phyloP scores from a whole-genome alignment of 1,140 invertebrate species.

The Eupeodes corollae region DNA sequence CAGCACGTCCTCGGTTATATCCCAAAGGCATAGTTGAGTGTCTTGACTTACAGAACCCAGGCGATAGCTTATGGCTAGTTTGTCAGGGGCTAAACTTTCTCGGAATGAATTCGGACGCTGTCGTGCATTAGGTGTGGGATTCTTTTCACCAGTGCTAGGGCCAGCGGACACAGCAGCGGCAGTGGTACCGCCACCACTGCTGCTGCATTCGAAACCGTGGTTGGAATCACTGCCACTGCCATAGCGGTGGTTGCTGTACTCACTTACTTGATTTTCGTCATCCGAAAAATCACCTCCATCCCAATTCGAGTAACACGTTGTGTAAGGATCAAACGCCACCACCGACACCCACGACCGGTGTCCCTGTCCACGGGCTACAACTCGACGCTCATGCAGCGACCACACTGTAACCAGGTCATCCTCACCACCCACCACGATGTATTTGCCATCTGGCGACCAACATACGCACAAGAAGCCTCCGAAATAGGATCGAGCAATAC shows the following conservation, averaged over 20 bases:
- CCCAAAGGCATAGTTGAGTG: conserved; percentile 96
- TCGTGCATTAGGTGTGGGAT: conserved; percentile 28
- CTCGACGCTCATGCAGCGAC: conserved; percentile 83
- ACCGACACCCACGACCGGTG: conserved; percentile 94
- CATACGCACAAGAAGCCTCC: conserved; percentile 91
- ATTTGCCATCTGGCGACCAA: conserved; percentile 94
- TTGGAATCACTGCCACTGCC: conserved; percentile 14
- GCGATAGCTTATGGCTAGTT: conserved; percentile 60
- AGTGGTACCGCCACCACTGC: conserved; percentile 34
- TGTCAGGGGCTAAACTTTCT: conserved; percentile 36
- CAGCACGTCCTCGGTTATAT: conserved; percentile 91
- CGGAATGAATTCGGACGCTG: conserved; percentile 44
- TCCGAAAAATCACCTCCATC: conserved; percentile 47
- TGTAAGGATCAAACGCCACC: conserved; percentile 92
- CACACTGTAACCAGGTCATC: conserved; percentile 98
- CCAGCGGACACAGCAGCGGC: too few species aligned
- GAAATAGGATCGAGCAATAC: conserved; percentile 88
- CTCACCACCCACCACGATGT: conserved; percentile 94
- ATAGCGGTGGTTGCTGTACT: conserved; percentile 21
- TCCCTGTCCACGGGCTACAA: conserved; percentile 90
- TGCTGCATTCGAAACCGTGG: conserved; percentile 24
- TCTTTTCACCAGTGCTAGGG: conserved; percentile 36
- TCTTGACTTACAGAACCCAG: conserved; percentile 97
- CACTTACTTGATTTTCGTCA: conserved; percentile 46
- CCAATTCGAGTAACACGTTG: conserved; percentile 51